Conservation (phyloP, 2,113 vertebrate genomes). For the Hemiprocne comata region DNA sequence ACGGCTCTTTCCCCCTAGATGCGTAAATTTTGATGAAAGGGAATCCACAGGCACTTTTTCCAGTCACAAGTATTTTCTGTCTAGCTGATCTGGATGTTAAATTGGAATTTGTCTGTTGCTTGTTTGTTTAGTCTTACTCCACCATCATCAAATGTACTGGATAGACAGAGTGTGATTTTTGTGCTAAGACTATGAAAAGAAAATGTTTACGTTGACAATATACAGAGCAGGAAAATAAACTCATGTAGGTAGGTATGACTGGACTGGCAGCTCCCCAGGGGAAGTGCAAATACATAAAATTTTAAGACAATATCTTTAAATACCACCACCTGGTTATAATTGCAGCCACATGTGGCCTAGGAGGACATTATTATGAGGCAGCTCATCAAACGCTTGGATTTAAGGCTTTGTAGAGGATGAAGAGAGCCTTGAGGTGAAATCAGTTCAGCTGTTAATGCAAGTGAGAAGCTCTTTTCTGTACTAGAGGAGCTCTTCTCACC, state of each 20-base stretch:
- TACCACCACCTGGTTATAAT: background rate
- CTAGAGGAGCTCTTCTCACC: background rate
- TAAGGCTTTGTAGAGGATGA: background rate
- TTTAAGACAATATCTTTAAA: background rate
- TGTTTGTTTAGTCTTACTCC: background rate
- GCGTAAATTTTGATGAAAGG: background rate
- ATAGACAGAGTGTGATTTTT: background rate
- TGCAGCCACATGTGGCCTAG: background rate
- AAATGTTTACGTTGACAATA: slow-evolving; percentile 10
- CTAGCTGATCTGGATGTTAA: background rate
- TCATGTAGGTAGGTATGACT: background rate
- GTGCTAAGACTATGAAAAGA: background rate
- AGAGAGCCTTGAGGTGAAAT: background rate
- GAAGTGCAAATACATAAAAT: background rate
- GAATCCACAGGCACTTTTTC: background rate
- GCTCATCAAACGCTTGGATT: background rate
- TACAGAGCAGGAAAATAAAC: slow-evolving; percentile 25
- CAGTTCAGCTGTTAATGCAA: background rate
- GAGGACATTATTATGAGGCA: background rate
- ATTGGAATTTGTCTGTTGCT: background rate
- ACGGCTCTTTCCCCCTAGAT: background rate
- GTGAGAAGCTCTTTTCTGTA: background rate
- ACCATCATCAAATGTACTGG: background rate
- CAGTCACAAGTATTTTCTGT: background rate
- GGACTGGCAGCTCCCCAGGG: background rate